These are phyloP conservation scores for Chelonus formosanus DNA, from an alignment of 2,888 invertebrate genomes.

Conservation along the genomic window DNA sequence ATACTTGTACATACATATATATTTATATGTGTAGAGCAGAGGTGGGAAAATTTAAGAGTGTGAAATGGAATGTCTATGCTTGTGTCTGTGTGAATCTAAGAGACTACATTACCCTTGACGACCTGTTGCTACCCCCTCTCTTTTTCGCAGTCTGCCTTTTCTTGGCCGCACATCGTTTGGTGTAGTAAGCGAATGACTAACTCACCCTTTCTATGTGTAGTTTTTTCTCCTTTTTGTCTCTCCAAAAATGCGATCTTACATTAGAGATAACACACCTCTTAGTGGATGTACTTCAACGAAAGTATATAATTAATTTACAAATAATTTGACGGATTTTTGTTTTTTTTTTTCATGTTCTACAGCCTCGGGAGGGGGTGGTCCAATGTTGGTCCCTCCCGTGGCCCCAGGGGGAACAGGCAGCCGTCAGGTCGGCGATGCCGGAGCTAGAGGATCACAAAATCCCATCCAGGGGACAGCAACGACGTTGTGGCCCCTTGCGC, in stretches of 20 bases:
- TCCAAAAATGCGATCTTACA: no score
- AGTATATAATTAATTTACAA: neutral
- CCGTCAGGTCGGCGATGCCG: constrained; percentile 59
- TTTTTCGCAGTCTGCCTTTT: constrained; percentile 34
- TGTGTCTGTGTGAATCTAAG: constrained; percentile 46
- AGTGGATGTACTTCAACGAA: neutral
- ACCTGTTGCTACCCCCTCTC: constrained; percentile 57
- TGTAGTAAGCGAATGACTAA: constrained; percentile 32
- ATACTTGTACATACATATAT: neutral
- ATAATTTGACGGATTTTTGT: constrained; percentile 19
- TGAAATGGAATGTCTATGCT: neutral
- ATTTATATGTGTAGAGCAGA: constrained; percentile 1
- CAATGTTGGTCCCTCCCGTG: constrained; percentile 65
- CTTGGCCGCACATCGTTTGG: constrained; percentile 16
- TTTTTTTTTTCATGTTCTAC: constrained; percentile 40
- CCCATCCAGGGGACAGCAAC: constrained; percentile 54
- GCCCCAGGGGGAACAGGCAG: constrained; percentile 58
- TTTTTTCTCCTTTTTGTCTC: no score
- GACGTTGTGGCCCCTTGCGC: constrained; percentile 66
- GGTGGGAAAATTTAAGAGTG: constrained; percentile 4
- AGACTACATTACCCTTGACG: constrained; percentile 51
- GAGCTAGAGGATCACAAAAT: constrained; percentile 63
- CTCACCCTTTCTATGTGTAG: constrained; percentile 16
- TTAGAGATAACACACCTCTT: constrained; percentile 1
- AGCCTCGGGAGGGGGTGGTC: constrained; percentile 65